Evolutionary conservation across 2,113 vertebrate genomes (phyloP).

Genomic region (Corynorhinus townsendii): DNA sequence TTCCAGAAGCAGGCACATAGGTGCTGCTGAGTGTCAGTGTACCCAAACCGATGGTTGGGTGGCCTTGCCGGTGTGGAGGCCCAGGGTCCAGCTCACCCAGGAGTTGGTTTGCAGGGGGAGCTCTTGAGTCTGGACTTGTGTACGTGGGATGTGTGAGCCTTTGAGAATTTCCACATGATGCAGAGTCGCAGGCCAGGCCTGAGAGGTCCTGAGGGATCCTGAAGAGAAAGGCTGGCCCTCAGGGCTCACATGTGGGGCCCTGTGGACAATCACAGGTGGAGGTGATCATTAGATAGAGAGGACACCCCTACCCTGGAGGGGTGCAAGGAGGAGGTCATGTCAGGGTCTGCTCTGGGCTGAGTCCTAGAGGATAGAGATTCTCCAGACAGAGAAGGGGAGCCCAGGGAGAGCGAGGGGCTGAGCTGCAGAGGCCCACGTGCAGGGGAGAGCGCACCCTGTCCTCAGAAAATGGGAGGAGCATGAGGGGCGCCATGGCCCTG

Average conservation of each 20-base stretch:
- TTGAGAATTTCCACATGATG: background rate
- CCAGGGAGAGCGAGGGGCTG: accelerated
- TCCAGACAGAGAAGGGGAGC: background rate
- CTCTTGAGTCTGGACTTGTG: background rate
- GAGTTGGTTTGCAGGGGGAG: background rate
- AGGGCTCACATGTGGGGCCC: accelerated
- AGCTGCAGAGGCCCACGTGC: background rate
- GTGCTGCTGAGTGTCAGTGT: background rate
- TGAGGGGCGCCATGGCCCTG: accelerated
- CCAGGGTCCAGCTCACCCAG: background rate
- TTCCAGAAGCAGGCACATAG: background rate
- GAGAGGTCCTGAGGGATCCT: background rate
- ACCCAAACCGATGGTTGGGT: background rate
- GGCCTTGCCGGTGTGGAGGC: background rate
- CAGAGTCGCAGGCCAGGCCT: background rate
- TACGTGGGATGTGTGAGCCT: background rate
- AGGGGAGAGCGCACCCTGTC: accelerated
- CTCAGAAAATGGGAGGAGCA: background rate
- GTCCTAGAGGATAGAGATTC: no score
- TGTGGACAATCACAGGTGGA: background rate
- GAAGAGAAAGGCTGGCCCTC: background rate
- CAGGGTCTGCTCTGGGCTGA: background rate
- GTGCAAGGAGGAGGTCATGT: background rate
- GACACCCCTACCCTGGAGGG: no score
- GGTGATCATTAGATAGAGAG: background rate